Evolutionary conservation across 2,797 vertebrate genomes (phyloP).

Genomic region (Semaprochilodus insignis): DNA sequence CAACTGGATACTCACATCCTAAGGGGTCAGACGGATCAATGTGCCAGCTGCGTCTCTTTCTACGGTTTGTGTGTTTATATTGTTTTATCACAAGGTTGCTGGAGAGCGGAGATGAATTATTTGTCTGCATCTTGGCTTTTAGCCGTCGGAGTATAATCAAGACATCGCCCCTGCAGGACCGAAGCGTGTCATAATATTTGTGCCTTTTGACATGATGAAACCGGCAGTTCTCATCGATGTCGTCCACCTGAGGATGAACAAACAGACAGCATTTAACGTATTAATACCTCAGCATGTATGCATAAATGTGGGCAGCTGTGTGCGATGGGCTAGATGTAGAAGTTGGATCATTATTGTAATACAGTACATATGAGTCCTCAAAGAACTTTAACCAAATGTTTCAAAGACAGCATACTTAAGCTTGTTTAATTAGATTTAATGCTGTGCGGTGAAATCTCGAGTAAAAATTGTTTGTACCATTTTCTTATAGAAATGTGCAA

Average conservation of each 20-base stretch:
- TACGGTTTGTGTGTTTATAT: slow-evolving; percentile 52
- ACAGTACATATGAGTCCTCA: too few relatives aligned
- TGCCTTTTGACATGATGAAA: slow-evolving; percentile 39
- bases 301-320: neutral
- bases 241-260: slow-evolving; percentile 32
- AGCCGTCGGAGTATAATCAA: slow-evolving; percentile 75
- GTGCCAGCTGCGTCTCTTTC: slow-evolving; percentile 80
- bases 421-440: too few relatives aligned
- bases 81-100: slow-evolving; percentile 6
- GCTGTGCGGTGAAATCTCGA: too few relatives aligned
- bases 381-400: too few relatives aligned
- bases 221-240: slow-evolving; percentile 27
- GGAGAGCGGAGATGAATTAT: neutral
- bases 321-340: too few relatives aligned
- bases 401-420: too few relatives aligned
- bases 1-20: slow-evolving; percentile 65
- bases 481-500: too few relatives aligned
- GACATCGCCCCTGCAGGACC: slow-evolving; percentile 72
- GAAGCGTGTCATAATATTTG: slow-evolving; percentile 76
- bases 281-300: neutral
- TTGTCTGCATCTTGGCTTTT: slow-evolving; percentile 61
- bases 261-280: neutral
- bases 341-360: too few relatives aligned
- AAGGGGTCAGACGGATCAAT: slow-evolving; percentile 77
- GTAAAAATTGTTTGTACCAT: too few relatives aligned